Percentiles rank a stretch among this genome's conserved stretches.
These are phyloP conservation scores for Drosophila acutilabella DNA, from an alignment of 2,888 invertebrate species.

Conservation along the genomic window DNA sequence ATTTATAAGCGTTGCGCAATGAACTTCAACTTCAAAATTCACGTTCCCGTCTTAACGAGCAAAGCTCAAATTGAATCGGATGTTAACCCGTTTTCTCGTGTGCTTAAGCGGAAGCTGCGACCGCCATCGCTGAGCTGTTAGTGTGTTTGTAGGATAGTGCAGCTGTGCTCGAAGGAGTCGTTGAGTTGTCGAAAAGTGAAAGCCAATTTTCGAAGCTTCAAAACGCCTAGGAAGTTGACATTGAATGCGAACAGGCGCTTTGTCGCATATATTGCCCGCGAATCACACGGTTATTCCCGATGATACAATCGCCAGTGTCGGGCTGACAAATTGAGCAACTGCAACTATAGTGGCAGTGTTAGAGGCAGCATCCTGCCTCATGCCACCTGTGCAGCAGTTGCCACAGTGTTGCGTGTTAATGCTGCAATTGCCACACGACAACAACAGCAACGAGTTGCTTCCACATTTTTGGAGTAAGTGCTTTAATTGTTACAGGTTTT, in stretches of 20 bases:
- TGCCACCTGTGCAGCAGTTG: constrained; percentile 39
- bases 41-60: constrained; percentile 42
- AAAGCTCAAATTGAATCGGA: constrained; percentile 64
- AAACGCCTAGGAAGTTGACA: constrained; percentile 23
- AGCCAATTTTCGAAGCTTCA: constrained; percentile 32
- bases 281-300: constrained; percentile 35
- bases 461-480: constrained; percentile 59
- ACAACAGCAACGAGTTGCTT: constrained; percentile 25
- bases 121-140: constrained; percentile 21
- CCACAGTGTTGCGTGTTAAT: constrained; percentile 49
- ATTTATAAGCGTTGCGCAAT: constrained; percentile 66
- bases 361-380: constrained; percentile 47
- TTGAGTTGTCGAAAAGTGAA: constrained; percentile 59
- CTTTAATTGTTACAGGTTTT: constrained; percentile 58
- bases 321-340: constrained; percentile 60
- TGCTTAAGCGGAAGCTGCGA: constrained; percentile 58
- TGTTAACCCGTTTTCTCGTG: constrained; percentile 57
- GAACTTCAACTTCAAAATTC: constrained; percentile 70
- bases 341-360: constrained; percentile 25
- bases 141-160: constrained; percentile 55
- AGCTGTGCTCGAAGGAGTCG: constrained; percentile 44
- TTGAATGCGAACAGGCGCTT: constrained; percentile 13
- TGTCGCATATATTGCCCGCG: constrained; percentile 19
- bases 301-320: constrained; percentile 52
- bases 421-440: constrained; percentile 56